phyloP scores from a whole-genome alignment of 2,888 invertebrate species.

The Apotomis turbidana region DNA sequence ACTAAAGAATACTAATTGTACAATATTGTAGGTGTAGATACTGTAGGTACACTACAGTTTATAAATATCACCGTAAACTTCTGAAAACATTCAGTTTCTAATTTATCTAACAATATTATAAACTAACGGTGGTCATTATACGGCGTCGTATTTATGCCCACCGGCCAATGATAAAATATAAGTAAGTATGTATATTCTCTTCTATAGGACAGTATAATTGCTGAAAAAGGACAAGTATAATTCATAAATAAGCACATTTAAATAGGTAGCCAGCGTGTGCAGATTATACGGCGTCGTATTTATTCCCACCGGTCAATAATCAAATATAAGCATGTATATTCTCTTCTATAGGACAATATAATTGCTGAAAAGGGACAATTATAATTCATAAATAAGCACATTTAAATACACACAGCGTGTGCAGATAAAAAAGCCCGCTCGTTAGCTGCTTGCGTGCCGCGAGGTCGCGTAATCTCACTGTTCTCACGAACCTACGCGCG shows the following conservation, averaged over 20 bases:
- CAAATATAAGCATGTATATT: no score
- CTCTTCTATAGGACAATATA: neutral
- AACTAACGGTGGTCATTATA: no score
- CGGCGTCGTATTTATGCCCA: no score
- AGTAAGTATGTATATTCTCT: no score
- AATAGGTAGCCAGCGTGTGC: slow-evolving; percentile 12
- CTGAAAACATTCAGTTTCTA: no score
- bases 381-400: slow-evolving; percentile 20
- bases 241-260: slow-evolving; percentile 18
- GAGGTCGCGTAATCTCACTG: slow-evolving; percentile 47
- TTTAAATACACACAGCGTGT: slow-evolving; percentile 19
- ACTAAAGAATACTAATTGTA: no score
- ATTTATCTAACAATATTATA: no score
- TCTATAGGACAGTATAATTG: neutral
- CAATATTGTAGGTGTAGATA: no score
- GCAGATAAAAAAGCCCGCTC: slow-evolving; percentile 39
- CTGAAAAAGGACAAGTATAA: neutral
- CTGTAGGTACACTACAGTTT: no score
- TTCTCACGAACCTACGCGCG: slow-evolving; percentile 49
- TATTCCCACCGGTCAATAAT: no score
- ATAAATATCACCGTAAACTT: no score
- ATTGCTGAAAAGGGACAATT: neutral
- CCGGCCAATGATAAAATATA: no score
- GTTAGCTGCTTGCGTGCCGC: slow-evolving; percentile 49
- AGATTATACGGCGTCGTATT: neutral